Evolutionary conservation across 1,140 invertebrate genomes (phyloP).

Genomic region (Hyles vespertilio): DNA sequence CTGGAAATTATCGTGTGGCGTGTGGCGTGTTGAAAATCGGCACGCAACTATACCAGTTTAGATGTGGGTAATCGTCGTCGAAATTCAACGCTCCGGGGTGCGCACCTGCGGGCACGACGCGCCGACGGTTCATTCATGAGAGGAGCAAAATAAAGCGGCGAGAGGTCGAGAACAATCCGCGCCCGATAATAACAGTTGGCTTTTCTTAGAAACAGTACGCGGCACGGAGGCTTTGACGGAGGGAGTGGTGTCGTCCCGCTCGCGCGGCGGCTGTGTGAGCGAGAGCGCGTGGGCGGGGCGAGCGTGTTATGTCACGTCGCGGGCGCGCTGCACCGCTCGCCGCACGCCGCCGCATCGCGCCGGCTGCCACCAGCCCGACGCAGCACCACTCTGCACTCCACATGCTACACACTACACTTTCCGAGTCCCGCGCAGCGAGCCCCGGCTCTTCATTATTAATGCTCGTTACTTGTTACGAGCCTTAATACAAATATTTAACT

Average conservation of each 20-base stretch:
- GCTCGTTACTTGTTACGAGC: conserved; percentile 24
- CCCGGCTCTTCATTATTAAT: conserved; percentile 53
- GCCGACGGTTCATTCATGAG: conserved; percentile 67
- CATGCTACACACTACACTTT: conserved; percentile 57
- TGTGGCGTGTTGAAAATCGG: conserved; percentile 61
- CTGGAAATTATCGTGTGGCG: conserved; percentile 49
- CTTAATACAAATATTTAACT: conserved; percentile 33
- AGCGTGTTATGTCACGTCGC: conserved; percentile 54
- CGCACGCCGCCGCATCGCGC: conserved; percentile 52
- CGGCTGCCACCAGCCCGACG: conserved; percentile 17
- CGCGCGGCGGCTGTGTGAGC: conserved; percentile 39
- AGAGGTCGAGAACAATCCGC: conserved; percentile 66
- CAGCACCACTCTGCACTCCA: conserved; percentile 47
- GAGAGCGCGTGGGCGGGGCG: conserved; percentile 63
- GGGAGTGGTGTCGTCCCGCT: conserved; percentile 44
- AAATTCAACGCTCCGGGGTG: conserved; percentile 54
- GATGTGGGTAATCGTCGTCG: conserved; percentile 47
- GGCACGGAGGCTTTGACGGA: conserved; percentile 62
- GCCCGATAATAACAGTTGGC: conserved; percentile 68
- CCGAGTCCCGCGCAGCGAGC: no score
- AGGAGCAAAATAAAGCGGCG: conserved; percentile 39
- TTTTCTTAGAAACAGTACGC: conserved; percentile 66
- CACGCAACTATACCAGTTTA: conserved; percentile 39
- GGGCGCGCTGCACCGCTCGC: conserved; percentile 34
- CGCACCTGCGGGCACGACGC: conserved; percentile 54